Evolutionary conservation across 2,113 vertebrate species (phyloP).

Genomic region (zebrafish (Danio rerio)): GRCz12tu NC_133200.1:38003001-38003500

Average conservation of each 20-base stretch:
- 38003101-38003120: constrained; percentile 88
- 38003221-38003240: not conserved
- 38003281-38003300: constrained; percentile 95
- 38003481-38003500: no score
- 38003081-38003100: not conserved
- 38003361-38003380: constrained; percentile 94
- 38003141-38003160: constrained; percentile 96
- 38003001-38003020: no score
- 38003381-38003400: no score
- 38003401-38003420: no score
- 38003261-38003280: constrained; percentile 94
- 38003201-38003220: not conserved
- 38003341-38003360: constrained; percentile 98
- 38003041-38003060: no score
- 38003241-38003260: constrained; percentile 85
- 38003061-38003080: no score
- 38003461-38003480: no score
- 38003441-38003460: no score
- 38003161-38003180: constrained; percentile 85
- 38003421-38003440: no score
- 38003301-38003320: constrained; percentile 94
- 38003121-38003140: constrained; percentile 90
- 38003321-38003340: constrained; percentile 99
- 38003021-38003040: no score
- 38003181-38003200: no score